Evolutionary conservation across 2,888 invertebrate species (phyloP).

Genomic region (Linnaemya tessellans): DNA sequence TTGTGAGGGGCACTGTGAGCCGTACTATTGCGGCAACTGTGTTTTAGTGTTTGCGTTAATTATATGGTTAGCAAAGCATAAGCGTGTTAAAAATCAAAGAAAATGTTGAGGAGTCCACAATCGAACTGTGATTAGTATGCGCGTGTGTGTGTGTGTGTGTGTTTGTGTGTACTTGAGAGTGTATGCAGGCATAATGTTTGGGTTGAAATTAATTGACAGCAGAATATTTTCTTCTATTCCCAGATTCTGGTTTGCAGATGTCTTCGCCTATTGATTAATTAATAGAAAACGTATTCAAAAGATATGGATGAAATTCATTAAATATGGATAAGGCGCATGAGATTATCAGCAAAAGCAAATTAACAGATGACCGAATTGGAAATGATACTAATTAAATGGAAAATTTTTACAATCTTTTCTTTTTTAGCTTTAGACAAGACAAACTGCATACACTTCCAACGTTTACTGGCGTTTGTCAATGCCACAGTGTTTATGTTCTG

Average conservation of each 20-base stretch:
- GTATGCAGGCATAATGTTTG: conserved; percentile 10
- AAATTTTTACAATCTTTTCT: conserved; percentile 22
- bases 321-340: conserved; percentile 15
- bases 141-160: background rate
- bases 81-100: conserved; percentile 60
- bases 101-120: conserved; percentile 49
- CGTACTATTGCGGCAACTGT: conserved; percentile 55
- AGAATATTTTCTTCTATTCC: background rate
- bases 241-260: conserved; percentile 38
- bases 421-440: conserved; percentile 7
- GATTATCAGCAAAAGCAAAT: background rate
- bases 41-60: conserved; percentile 69
- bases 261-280: conserved; percentile 58
- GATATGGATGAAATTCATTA: conserved; percentile 45
- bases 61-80: conserved; percentile 67
- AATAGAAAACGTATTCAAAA: conserved; percentile 56
- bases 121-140: conserved; percentile 58
- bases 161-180: background rate
- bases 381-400: conserved; percentile 49
- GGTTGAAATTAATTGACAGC: conserved; percentile 22
- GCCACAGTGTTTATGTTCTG: background rate
- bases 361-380: conserved; percentile 47
- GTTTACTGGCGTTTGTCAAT: background rate
- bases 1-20: conserved; percentile 6
- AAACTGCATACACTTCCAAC: background rate